These are phyloP conservation scores for Sphaeramia orbicularis DNA, from an alignment of 2,797 vertebrate genomes.

Conservation along the genomic window DNA sequence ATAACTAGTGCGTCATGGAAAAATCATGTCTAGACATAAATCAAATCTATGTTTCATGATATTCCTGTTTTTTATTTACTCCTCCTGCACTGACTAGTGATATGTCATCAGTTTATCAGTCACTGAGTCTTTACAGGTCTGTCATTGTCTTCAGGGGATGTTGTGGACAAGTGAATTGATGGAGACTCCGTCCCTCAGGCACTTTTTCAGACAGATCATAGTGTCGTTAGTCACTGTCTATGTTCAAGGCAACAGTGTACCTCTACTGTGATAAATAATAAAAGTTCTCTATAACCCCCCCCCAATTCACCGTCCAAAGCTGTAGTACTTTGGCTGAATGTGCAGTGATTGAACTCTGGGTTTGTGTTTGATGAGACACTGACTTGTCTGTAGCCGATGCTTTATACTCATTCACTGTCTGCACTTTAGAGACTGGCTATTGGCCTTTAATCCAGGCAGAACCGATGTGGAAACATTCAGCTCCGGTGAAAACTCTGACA, in stretches of 20 bases:
- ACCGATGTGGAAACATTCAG: constrained; percentile 28
- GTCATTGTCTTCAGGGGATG: constrained; percentile 34
- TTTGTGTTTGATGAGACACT: constrained; percentile 47
- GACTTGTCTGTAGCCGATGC: constrained; percentile 29
- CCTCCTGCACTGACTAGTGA: constrained; percentile 5
- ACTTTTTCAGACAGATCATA: constrained; percentile 65
- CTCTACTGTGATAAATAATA: constrained; percentile 63
- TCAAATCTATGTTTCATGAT: background rate
- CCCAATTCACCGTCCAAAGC: constrained; percentile 18
- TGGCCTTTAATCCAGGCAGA: constrained; percentile 23
- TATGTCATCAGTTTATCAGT: constrained; percentile 20
- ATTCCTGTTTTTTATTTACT: constrained; percentile 34
- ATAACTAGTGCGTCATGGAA: background rate
- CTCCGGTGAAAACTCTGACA: constrained; percentile 29
- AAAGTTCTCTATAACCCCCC: constrained; percentile 69
- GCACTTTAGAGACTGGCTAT: constrained; percentile 14
- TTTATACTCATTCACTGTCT: constrained; percentile 15
- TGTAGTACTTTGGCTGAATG: constrained; percentile 45
- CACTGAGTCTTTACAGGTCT: constrained; percentile 25
- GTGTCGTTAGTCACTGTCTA: constrained; percentile 75
- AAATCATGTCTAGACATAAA: background rate
- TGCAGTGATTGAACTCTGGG: constrained; percentile 57
- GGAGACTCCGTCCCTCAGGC: constrained; percentile 49
- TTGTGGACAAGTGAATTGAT: constrained; percentile 54
- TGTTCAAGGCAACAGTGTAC: constrained; percentile 72